These are phyloP conservation scores for Heliconius sara DNA, from an alignment of 2,888 invertebrate species.

Conservation along the genomic window DNA sequence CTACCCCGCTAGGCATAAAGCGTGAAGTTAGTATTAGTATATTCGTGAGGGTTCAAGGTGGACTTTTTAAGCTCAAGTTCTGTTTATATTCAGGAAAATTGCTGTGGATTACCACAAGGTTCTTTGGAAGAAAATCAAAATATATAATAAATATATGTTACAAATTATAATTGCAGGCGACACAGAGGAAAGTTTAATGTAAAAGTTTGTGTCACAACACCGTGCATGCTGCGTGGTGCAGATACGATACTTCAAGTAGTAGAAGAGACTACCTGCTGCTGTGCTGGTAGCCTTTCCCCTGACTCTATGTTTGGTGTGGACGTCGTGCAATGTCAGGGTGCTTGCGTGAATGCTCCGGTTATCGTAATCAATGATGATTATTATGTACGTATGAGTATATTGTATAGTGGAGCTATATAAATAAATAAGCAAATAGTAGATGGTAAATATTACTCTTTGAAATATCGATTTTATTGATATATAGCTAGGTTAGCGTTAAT, in stretches of 20 bases:
- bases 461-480: background rate
- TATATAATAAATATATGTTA: background rate
- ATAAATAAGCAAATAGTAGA: background rate
- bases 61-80: no score
- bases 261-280: conserved; percentile 64
- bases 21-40: no score
- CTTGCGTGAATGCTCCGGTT: conserved; percentile 75
- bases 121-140: background rate
- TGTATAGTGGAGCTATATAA: background rate
- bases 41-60: no score
- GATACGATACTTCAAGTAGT: conserved; percentile 65
- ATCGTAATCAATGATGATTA: conserved; percentile 74
- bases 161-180: conserved; percentile 53
- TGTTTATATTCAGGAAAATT: no score
- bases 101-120: no score
- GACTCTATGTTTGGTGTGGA: conserved; percentile 74
- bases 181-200: conserved; percentile 71
- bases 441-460: no score
- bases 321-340: conserved; percentile 71
- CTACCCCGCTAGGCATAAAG: no score
- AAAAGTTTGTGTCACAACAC: conserved; percentile 72
- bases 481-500: background rate
- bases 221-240: conserved; percentile 74
- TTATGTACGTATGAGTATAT: conserved; percentile 60
- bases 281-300: conserved; percentile 60